Conservation (phyloP, 2,888 invertebrate genomes). For the Syrista parreyssii region DNA sequence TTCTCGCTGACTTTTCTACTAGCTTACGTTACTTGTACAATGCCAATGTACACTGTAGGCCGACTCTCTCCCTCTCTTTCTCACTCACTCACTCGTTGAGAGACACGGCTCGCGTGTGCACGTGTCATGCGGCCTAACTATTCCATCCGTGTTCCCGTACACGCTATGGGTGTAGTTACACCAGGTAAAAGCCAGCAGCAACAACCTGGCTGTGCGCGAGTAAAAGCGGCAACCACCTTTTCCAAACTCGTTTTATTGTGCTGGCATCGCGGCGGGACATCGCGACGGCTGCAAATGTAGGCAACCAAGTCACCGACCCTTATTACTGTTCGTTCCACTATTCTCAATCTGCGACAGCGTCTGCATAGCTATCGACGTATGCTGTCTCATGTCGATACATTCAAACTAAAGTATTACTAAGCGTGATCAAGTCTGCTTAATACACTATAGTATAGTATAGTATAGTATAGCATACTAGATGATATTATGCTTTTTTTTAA, state of each 20-base stretch:
- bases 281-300: not conserved
- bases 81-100: slow-evolving; percentile 16
- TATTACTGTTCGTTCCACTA: not conserved
- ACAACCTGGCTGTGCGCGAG: not conserved
- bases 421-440: not conserved
- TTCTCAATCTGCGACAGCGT: not conserved
- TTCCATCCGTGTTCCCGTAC: not conserved
- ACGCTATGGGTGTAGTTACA: not conserved
- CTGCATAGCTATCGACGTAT: slow-evolving; percentile 1
- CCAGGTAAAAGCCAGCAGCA: not conserved
- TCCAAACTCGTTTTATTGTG: not conserved
- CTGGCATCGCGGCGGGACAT: not conserved
- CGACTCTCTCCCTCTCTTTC: slow-evolving; percentile 19
- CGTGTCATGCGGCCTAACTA: slow-evolving; percentile 29
- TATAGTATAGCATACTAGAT: not conserved
- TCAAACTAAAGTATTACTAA: not conserved
- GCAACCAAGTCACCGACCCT: slow-evolving; percentile 2
- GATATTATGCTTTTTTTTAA: not conserved
- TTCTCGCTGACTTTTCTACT: slow-evolving; percentile 30
- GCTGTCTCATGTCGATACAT: not conserved
- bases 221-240: not conserved
- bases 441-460: not conserved
- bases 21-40: slow-evolving; percentile 14
- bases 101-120: slow-evolving; percentile 33
- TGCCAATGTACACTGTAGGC: slow-evolving; percentile 9